Evolutionary conservation across 1,140 invertebrate species (phyloP), one percentile per base, ranked within the genome.

Genomic region (Plectus sambesii): DNA sequence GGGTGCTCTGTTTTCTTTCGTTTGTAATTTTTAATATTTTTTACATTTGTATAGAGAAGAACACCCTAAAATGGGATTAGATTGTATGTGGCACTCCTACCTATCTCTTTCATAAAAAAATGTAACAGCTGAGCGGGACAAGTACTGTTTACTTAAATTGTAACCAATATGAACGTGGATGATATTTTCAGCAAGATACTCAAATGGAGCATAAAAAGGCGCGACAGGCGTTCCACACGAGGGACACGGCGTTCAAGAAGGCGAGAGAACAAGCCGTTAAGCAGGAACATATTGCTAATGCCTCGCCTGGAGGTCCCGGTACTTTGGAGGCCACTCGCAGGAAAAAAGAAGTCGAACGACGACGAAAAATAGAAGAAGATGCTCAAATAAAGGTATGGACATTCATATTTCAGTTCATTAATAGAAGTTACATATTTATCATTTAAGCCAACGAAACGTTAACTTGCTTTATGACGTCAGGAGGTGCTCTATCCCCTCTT

Each of bases 291-390:
- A n/a, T n/a, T n/a, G n/a, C n/a, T n/a, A n/a, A n/a, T n/a, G n/a
- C n/a, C n/a, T 3, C 41, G 53, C 36, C 33, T 36, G 42, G 49
- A 53, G 5, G 22, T 33, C 29, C 35, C 33, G 48, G 39, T 5
- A 23, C 38, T 51, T 20, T 5, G 19, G 8, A 46, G 47, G 38
- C 33, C 20, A 46, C 29, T 19, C 23, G 29, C 23, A 46, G 49
- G 33, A 50, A 38, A 48, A 62, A 65, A 40, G 63, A 66, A 41
- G 17, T 68, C 8, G 63, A 66, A 37, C 61, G 62, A 55, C 47
- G 48, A 36, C 43, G 46, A 36, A 44, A 43, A 37, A 51, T 37
- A 5, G 63, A 68, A 40, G 63, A 68, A 44, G 62, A 66, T 29
- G 63, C 63, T 20, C 47, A 59, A 15, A 51, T 42, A 15, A 51